Evolutionary conservation across 2,888 invertebrate species (phyloP).

Genomic region (Aphodius granarius): DNA sequence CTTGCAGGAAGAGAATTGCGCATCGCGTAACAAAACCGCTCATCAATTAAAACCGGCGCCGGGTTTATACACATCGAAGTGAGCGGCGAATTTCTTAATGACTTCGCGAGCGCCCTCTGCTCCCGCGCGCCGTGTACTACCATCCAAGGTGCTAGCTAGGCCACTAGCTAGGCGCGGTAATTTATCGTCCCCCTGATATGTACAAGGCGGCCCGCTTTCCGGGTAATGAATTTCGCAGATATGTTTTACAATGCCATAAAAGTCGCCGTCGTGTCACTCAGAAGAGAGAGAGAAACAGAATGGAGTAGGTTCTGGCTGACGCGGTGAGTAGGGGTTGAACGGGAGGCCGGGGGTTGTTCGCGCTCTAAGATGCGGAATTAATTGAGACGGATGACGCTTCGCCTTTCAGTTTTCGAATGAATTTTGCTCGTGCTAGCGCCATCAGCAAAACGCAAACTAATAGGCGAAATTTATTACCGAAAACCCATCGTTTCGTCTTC

Average conservation of each 20-base stretch:
- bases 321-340: constrained; percentile 21
- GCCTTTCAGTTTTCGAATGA: constrained; percentile 38
- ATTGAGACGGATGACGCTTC: constrained; percentile 41
- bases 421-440: constrained; percentile 25
- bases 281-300: constrained; percentile 26
- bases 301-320: constrained; percentile 8
- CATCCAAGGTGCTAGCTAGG: background rate
- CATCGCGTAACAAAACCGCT: background rate
- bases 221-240: constrained; percentile 45
- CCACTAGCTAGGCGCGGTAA: background rate
- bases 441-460: constrained; percentile 36
- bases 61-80: background rate
- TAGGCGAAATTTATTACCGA: constrained; percentile 41
- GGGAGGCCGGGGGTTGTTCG: constrained; percentile 35
- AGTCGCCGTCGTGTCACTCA: constrained; percentile 41
- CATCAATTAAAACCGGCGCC: background rate
- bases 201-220: constrained; percentile 23
- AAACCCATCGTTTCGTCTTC: constrained; percentile 20
- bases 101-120: background rate
- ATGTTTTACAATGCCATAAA: constrained; percentile 46
- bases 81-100: background rate
- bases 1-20: background rate
- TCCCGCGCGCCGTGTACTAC: background rate
- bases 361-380: constrained; percentile 41
- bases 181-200: background rate